Percentiles rank a stretch among this genome's conserved stretches.
Conservation (phyloP, 2,888 invertebrate species). For the Deilephila elpenor region DNA sequence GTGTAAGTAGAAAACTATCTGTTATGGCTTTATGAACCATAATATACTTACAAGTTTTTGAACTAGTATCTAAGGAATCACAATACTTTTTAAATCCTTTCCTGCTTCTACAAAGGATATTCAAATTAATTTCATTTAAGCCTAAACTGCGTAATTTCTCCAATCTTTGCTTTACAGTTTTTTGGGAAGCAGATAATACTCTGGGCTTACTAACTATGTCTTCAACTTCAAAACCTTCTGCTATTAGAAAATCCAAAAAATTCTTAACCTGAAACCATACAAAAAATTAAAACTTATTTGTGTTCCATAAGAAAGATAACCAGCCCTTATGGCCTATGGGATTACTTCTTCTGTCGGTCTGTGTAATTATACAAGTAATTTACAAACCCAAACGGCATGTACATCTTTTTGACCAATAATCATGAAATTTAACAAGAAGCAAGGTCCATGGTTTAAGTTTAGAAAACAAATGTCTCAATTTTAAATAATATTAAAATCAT, state of each 20-base stretch:
- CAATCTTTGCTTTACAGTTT: constrained; percentile 82
- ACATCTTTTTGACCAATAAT: no score
- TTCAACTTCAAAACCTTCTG: constrained; percentile 79
- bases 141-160: constrained; percentile 77
- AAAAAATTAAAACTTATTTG: constrained; percentile 7
- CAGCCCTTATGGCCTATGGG: no score
- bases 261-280: constrained; percentile 79
- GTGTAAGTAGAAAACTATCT: no score
- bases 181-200: constrained; percentile 82
- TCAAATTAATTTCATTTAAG: constrained; percentile 76
- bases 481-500: no score
- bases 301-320: no score
- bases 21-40: no score
- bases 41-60: constrained; percentile 43
- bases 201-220: constrained; percentile 83
- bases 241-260: constrained; percentile 83
- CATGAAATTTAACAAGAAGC: no score
- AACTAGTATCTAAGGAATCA: constrained; percentile 53
- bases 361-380: no score
- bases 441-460: no score
- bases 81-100: constrained; percentile 82
- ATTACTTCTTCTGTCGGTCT: no score
- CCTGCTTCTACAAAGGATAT: constrained; percentile 83
- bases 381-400: no score
- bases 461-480: no score